Conservation (phyloP, 2,888 invertebrate species). For the Lasioglossum calceatum region DNA sequence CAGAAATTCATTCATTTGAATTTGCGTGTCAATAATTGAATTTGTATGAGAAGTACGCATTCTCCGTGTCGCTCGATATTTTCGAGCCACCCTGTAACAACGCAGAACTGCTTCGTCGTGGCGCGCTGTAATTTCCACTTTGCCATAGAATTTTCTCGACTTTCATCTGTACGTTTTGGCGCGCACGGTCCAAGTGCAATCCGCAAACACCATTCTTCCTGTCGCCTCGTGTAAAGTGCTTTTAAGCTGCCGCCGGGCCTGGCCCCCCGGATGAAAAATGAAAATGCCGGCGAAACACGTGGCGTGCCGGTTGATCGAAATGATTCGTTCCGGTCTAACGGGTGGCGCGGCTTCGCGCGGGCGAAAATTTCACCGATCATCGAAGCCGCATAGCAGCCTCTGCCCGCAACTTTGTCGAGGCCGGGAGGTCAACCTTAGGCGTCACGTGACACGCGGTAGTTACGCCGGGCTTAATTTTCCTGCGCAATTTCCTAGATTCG, state of each 20-base stretch:
- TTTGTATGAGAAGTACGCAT: neutral
- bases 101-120: neutral
- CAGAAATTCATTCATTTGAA: neutral
- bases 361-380: conserved; percentile 60
- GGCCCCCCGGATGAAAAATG: neutral
- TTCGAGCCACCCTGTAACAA: neutral
- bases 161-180: neutral
- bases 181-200: neutral
- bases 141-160: neutral
- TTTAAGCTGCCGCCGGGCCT: neutral
- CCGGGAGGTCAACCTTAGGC: conserved; percentile 32
- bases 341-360: conserved; percentile 37
- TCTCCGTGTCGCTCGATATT: neutral
- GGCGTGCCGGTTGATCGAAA: conserved; percentile 20
- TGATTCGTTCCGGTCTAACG: conserved; percentile 43
- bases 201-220: neutral
- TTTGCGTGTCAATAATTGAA: neutral
- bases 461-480: conserved; percentile 68
- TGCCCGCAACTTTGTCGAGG: conserved; percentile 31
- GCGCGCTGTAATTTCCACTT: neutral
- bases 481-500: conserved; percentile 70
- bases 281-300: neutral
- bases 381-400: conserved; percentile 46
- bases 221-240: neutral
- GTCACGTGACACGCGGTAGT: conserved; percentile 70